Evolutionary conservation across 2,888 invertebrate species (phyloP).

Genomic region (Xylota segnis): DNA sequence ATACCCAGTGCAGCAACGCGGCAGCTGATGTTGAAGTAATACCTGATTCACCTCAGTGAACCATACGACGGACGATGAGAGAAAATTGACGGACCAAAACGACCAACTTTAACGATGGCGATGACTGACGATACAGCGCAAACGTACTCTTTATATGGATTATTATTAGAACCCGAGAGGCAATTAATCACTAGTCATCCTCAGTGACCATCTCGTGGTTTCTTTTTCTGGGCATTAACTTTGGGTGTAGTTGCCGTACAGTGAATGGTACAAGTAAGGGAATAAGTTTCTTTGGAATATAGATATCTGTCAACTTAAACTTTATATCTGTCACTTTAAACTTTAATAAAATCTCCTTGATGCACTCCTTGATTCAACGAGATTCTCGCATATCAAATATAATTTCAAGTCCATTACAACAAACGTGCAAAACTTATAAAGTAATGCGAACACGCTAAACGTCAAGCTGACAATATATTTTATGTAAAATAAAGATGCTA

Average conservation of each 20-base stretch:
- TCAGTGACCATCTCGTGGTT: slow-evolving; percentile 36
- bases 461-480: not conserved
- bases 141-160: slow-evolving; percentile 25
- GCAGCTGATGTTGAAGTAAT: slow-evolving; percentile 39
- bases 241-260: not conserved
- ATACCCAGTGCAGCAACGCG: not conserved
- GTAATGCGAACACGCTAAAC: not conserved
- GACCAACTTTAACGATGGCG: slow-evolving; percentile 2
- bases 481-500: not conserved
- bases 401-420: not conserved
- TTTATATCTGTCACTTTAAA: no score
- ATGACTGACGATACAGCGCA: slow-evolving; percentile 31
- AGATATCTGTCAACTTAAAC: no score
- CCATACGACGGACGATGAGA: slow-evolving; percentile 6
- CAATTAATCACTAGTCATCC: slow-evolving; percentile 66
- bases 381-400: not conserved
- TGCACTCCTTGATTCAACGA: no score
- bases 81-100: slow-evolving; percentile 38
- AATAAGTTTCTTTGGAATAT: not conserved
- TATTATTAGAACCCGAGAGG: slow-evolving; percentile 48
- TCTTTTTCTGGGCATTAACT: slow-evolving; percentile 5
- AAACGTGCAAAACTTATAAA: not conserved
- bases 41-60: slow-evolving; percentile 36
- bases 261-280: not conserved
- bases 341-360: no score